Percentiles rank a stretch among this genome's conserved stretches.
These are phyloP conservation scores for Zaprionus africanus DNA, from an alignment of 1,140 invertebrate genomes.

Conservation along the genomic window DNA sequence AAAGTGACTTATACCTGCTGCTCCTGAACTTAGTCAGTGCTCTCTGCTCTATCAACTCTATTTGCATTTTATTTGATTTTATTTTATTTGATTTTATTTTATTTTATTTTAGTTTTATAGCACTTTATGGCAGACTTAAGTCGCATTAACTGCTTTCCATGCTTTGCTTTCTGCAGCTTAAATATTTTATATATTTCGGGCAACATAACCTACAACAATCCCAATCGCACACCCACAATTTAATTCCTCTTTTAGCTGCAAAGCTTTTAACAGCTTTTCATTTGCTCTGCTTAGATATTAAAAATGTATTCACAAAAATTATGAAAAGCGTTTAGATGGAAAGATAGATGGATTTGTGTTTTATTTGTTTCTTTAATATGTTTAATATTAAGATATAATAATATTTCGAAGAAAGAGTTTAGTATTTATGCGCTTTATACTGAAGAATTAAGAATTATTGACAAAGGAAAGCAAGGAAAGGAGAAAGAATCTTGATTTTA, in stretches of 20 bases:
- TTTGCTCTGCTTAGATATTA: no score
- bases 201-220: neutral
- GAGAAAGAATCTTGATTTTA: no score
- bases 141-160: neutral
- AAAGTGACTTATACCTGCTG: neutral
- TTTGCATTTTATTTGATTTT: neutral
- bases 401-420: no score
- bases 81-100: neutral
- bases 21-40: conserved; percentile 1
- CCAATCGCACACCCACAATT: neutral
- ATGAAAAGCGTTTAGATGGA: no score
- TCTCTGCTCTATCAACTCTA: neutral
- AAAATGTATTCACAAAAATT: no score
- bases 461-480: no score
- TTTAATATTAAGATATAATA: no score
- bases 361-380: no score
- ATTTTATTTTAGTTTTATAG: conserved; percentile 2
- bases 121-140: neutral
- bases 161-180: neutral
- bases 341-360: no score
- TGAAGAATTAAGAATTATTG: no score
- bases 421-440: no score
- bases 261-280: neutral
- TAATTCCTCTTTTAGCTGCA: neutral
- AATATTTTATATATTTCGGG: no score